phyloP scores from a whole-genome alignment of 2,797 vertebrate species.

The Pseudochirops cupreus region DNA sequence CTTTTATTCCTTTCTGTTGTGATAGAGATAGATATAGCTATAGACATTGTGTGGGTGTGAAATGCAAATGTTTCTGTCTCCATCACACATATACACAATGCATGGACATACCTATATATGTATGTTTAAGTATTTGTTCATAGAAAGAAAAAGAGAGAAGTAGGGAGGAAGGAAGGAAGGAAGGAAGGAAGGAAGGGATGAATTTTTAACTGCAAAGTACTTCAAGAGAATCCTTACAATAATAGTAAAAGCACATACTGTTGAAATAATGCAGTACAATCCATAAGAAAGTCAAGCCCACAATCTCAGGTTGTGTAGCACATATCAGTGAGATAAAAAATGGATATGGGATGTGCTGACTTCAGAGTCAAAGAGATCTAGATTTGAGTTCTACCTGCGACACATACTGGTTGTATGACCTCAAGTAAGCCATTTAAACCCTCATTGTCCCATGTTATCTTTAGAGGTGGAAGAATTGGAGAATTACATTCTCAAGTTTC shows the following conservation, averaged over 20 bases:
- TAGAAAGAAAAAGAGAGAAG: not conserved
- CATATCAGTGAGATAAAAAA: not conserved
- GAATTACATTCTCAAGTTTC: not conserved
- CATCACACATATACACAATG: not conserved
- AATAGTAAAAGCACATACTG: not conserved
- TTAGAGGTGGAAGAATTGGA: not conserved
- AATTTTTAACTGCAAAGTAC: not conserved
- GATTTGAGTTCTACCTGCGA: not conserved
- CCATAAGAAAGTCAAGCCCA: not conserved
- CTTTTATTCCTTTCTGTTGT: not conserved
- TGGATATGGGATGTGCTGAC: not conserved
- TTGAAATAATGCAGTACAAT: not conserved
- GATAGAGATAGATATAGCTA: not conserved
- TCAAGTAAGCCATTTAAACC: not conserved
- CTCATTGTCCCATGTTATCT: not conserved
- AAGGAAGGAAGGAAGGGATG: not conserved
- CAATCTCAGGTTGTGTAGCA: not conserved
- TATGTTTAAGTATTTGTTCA: not conserved
- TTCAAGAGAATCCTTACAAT: not conserved
- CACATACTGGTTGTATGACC: not conserved
- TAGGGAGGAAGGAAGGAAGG: not conserved
- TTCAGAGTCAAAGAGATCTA: not conserved
- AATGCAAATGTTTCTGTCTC: not conserved
- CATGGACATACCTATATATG: too few relatives aligned
- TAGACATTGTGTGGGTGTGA: not conserved